Percentiles rank a stretch among this genome's conserved stretches.
phyloP scores from a whole-genome alignment of 2,888 invertebrate species.

The Platycnemis pennipes region DNA sequence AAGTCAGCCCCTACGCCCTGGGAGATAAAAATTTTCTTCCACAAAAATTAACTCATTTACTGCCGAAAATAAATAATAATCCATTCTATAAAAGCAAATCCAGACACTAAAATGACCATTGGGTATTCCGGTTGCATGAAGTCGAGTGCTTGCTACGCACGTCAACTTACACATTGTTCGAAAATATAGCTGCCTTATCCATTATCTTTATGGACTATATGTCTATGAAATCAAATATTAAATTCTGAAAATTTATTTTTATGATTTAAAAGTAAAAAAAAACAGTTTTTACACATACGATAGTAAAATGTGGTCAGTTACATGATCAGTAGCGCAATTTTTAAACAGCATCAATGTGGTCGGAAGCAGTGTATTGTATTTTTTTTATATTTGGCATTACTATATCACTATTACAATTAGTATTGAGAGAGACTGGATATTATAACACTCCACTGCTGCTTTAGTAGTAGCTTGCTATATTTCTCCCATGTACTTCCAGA shows the following conservation, averaged over 20 bases:
- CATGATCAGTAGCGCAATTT: background rate
- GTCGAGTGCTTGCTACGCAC: slow-evolving; percentile 17
- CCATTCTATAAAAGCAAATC: slow-evolving; percentile 29
- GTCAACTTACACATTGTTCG: background rate
- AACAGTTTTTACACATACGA: too few species aligned
- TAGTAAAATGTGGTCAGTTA: background rate
- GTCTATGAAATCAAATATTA: background rate
- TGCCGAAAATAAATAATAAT: slow-evolving; percentile 6
- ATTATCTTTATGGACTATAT: background rate
- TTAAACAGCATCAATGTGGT: background rate
- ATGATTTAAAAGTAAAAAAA: background rate
- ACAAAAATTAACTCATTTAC: slow-evolving; percentile 11
- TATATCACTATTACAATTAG: too few species aligned
- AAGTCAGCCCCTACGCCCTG: slow-evolving; percentile 12
- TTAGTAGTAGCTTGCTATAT: too few species aligned
- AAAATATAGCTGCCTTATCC: background rate
- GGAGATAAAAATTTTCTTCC: slow-evolving; percentile 54
- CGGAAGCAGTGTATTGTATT: too few species aligned
- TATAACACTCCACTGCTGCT: too few species aligned
- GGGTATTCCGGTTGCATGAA: slow-evolving; percentile 59
- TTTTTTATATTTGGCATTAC: too few species aligned
- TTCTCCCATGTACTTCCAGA: too few species aligned
- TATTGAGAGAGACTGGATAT: too few species aligned
- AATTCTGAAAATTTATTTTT: background rate
- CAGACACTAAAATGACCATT: slow-evolving; percentile 64